Evolutionary conservation across 2,888 invertebrate genomes (phyloP).

Genomic region (Pseudococcus viburni): DNA sequence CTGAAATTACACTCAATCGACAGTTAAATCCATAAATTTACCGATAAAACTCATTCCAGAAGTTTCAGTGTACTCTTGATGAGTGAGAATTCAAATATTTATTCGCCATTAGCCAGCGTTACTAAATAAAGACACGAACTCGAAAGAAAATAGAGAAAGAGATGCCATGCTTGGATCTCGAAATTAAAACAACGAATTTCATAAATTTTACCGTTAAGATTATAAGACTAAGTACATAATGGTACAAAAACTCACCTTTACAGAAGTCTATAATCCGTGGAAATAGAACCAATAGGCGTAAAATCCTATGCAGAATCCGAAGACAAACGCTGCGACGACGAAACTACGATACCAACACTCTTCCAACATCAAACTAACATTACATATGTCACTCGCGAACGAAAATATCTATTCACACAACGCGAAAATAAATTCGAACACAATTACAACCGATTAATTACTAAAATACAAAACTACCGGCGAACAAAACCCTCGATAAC

Average conservation of each 20-base stretch:
- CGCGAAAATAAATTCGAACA: conserved; percentile 38
- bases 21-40: too few relatives aligned
- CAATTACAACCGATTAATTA: not conserved
- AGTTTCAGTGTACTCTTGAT: too few relatives aligned
- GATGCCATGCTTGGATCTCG: too few relatives aligned
- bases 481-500: conserved; percentile 44
- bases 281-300: not conserved
- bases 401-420: conserved; percentile 16
- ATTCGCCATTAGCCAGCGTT: too few relatives aligned
- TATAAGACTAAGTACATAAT: too few relatives aligned
- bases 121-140: too few relatives aligned
- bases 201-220: too few relatives aligned
- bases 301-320: conserved; percentile 33
- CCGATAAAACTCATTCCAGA: too few relatives aligned
- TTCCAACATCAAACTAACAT: conserved; percentile 36
- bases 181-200: too few relatives aligned
- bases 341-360: conserved; percentile 6
- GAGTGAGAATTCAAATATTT: too few relatives aligned
- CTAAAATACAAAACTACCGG: conserved; percentile 9
- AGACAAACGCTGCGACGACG: not conserved
- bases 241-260: conserved; percentile 13
- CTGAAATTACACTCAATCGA: too few relatives aligned
- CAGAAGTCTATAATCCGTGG: not conserved
- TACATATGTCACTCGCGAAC: conserved; percentile 34
- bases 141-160: too few relatives aligned